Conservation (phyloP, 1,140 invertebrate species). For the Venturia canescens region DNA sequence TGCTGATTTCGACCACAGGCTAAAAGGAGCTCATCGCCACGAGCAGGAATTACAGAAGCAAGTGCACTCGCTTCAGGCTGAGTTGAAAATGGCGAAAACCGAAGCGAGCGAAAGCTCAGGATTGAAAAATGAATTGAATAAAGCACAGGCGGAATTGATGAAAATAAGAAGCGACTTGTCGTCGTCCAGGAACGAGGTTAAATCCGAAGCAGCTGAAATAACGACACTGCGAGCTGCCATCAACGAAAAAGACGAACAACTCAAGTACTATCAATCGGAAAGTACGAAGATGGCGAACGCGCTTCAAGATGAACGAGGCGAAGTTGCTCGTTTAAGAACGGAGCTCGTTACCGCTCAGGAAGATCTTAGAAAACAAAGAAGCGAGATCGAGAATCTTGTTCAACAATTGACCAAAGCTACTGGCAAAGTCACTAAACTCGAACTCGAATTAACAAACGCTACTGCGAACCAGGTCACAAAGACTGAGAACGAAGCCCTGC, state of each 20-base stretch:
- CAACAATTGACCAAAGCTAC: conserved; percentile 59
- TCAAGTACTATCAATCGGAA: conserved; percentile 57
- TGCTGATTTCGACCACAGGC: conserved; percentile 78
- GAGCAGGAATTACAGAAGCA: conserved; percentile 73
- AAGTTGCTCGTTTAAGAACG: conserved; percentile 59
- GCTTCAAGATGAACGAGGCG: conserved; percentile 56
- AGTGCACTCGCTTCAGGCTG: conserved; percentile 66
- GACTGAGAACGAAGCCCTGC: conserved; percentile 70
- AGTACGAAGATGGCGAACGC: conserved; percentile 57
- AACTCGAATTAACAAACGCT: conserved; percentile 49
- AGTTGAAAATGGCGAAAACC: conserved; percentile 65
- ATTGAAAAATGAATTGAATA: conserved; percentile 65
- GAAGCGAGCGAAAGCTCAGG: conserved; percentile 63
- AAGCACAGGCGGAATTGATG: conserved; percentile 62
- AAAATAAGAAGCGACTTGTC: conserved; percentile 65
- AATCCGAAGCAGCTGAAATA: conserved; percentile 63
- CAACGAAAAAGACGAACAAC: conserved; percentile 62
- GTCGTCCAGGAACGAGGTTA: conserved; percentile 59
- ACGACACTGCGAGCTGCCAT: conserved; percentile 57
- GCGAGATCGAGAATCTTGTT: conserved; percentile 61
- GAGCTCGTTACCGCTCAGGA: conserved; percentile 57
- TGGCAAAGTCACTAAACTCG: conserved; percentile 52
- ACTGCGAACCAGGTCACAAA: conserved; percentile 45
- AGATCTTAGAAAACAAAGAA: conserved; percentile 63
- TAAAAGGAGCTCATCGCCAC: conserved; percentile 72